Base-by-base conservation (phyloP, 2,888 invertebrate genomes). In the Pterostichus madidus region DNA sequence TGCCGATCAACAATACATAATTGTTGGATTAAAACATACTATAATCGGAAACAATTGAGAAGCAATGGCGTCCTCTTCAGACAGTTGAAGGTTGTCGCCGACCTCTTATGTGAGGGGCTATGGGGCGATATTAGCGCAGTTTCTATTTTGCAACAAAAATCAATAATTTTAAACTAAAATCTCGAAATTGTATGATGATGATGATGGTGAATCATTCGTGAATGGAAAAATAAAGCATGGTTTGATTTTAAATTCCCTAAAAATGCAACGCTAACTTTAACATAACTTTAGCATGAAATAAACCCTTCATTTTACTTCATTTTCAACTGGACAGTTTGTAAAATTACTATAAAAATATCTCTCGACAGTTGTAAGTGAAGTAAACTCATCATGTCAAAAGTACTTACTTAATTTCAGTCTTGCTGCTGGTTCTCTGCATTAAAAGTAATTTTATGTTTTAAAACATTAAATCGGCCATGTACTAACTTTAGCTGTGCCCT, bases 401-500 rank as follows among this genome's bases (percentile, higher is more conserved):
- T 49, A 13, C 73, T 52, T 56, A 77, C 77, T 77, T 56, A 39
- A 56, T 35, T 56, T 77, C 44, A 77, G n/a, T 77, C 77, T 8
- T 75, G 75, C 35, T 49, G 44, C 10, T 80, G 53, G 53, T 83
- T 84, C 56, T 85, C 84, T 84, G 85, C 86, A 80, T 85, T 86
- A 17, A 91, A 92, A 83, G 93, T 93, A 86, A 95, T 93, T 85
- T 94, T 93, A 87, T 95, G 94, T 84, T 95, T 93, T 59, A 96
- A 91, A 84, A 93, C 90, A 87, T 94, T 94, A 89, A 95, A 96
- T 87, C 94, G 94, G 81, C 94, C 93, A 88, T 95, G 95, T 89
- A 96, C 94, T 85, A 93, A 91, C 61, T 92, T 91, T 87, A 96
- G 92, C 88, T 96, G 96, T 84, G 93, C 91, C 85, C 94, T 93